Conservation (phyloP, 2,113 vertebrate genomes). For the Gulo gulo region DNA sequence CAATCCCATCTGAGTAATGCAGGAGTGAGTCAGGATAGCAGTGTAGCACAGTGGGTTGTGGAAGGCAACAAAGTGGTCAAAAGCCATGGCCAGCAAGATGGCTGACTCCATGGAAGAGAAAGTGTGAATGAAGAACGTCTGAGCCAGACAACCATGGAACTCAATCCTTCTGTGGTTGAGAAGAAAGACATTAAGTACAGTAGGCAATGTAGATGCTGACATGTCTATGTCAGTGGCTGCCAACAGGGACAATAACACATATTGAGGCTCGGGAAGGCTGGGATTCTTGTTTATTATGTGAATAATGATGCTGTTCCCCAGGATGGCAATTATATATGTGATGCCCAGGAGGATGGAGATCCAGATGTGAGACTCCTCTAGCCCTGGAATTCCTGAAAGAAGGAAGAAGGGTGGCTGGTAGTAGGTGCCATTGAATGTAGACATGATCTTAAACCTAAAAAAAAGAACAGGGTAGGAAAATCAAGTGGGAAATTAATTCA, state of each 20-base stretch:
- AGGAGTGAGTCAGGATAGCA: not conserved
- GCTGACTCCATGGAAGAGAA: conserved; percentile 42
- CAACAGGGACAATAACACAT: conserved; percentile 35
- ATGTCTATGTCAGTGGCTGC: not conserved
- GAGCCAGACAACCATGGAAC: conserved; percentile 28
- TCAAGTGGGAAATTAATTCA: not conserved
- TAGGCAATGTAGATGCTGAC: conserved; percentile 8
- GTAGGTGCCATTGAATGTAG: not conserved
- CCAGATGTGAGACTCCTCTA: conserved; percentile 32
- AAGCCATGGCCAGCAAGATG: not conserved
- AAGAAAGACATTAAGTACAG: conserved; percentile 36
- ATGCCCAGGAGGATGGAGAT: conserved; percentile 26
- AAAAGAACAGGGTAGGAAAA: not conserved
- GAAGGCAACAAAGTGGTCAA: conserved; percentile 37
- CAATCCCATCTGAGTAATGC: not conserved
- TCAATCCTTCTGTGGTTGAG: not conserved
- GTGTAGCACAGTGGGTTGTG: not conserved
- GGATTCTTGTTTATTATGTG: not conserved
- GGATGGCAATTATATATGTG: conserved; percentile 22
- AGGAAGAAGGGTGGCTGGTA: not conserved
- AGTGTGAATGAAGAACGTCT: conserved; percentile 53
- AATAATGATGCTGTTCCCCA: conserved; percentile 54
- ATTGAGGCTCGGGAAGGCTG: conserved; percentile 7
- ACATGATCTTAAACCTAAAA: not conserved
- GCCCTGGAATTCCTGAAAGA: conserved; percentile 42